Conservation (phyloP, 2,797 vertebrate genomes). For the Sitta carolinensis region DNA sequence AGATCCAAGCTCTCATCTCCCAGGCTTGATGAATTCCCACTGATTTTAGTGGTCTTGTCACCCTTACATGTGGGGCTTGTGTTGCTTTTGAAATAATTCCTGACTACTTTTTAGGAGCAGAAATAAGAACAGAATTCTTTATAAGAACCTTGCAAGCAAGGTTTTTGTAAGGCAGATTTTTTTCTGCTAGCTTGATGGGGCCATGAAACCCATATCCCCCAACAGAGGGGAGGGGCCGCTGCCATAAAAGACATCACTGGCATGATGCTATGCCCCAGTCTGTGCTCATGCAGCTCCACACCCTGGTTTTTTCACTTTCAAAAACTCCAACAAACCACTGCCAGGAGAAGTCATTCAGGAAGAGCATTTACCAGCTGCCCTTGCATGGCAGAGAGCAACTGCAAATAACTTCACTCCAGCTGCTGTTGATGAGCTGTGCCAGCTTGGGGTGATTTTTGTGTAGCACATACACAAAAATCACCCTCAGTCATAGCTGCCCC, state of each 20-base stretch:
- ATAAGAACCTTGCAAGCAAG: not conserved
- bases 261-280: fast-evolving
- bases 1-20: not conserved
- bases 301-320: not conserved
- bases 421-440: fast-evolving
- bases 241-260: fast-evolving
- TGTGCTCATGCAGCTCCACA: not conserved
- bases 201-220: not conserved
- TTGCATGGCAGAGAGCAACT: not conserved
- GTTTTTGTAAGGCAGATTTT: not conserved
- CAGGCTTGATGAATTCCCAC: not conserved
- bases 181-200: not conserved
- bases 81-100: not conserved
- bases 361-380: not conserved
- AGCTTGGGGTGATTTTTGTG: not conserved
- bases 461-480: too few relatives aligned
- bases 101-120: not conserved
- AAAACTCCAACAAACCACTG: not conserved
- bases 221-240: not conserved
- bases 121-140: not conserved
- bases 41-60: not conserved
- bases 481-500: not conserved
- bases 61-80: not conserved
- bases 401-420: not conserved
- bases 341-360: not conserved